Evolutionary conservation across 2,797 vertebrate genomes (phyloP).

Genomic region (Bufotes viridis): DNA sequence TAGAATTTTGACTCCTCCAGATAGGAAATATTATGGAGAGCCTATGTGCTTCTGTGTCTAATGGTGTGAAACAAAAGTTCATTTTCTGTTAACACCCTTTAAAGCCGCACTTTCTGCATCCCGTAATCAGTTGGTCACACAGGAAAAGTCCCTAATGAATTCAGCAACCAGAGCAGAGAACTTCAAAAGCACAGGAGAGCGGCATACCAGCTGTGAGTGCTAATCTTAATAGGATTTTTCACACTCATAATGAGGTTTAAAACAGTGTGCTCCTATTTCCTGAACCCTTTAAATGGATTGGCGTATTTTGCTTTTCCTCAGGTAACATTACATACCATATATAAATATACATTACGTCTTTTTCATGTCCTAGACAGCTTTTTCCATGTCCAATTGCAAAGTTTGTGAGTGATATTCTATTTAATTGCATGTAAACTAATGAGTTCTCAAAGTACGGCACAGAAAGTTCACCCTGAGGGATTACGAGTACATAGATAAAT

Average conservation of each 20-base stretch:
- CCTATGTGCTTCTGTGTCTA: constrained; percentile 44
- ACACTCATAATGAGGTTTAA: constrained; percentile 57
- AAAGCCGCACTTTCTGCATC: constrained; percentile 58
- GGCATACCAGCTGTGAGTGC: constrained; percentile 50
- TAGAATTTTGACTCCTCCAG: neutral
- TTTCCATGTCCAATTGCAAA: neutral
- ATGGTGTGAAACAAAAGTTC: constrained; percentile 62
- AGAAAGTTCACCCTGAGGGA: neutral
- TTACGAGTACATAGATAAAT: neutral
- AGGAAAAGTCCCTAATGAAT: constrained; percentile 62
- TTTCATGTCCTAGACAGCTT: neutral
- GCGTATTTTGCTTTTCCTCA: constrained; percentile 58
- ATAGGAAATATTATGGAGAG: constrained; percentile 12
- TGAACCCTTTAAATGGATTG: constrained; percentile 57
- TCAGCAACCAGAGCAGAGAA: constrained; percentile 55
- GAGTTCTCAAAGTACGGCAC: neutral
- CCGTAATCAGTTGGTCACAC: constrained; percentile 60
- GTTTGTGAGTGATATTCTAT: neutral
- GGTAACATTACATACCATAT: constrained; percentile 50
- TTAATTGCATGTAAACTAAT: constrained; percentile 35
- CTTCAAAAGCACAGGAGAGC: constrained; percentile 56
- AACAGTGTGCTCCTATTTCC: constrained; percentile 48
- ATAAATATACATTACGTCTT: constrained; percentile 18
- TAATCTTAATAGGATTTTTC: constrained; percentile 59
- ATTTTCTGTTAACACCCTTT: constrained; percentile 60